A percentile compares a stretch with the other conserved stretches of the same genome.
Conservation (phyloP, 2,888 invertebrate genomes). For the Nymphalis c-album region DNA sequence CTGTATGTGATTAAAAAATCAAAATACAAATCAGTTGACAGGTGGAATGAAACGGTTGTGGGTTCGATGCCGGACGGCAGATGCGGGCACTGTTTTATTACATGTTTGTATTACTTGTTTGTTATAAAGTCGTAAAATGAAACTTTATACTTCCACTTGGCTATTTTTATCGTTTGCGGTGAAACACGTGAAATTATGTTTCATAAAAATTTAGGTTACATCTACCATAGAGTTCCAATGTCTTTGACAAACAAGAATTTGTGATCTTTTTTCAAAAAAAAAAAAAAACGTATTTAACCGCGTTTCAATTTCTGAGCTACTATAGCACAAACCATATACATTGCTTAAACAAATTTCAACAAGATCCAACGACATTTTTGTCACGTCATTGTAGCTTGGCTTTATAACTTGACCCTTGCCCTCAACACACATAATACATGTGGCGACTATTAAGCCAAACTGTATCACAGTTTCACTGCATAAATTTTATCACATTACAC, state of each 20-base stretch:
- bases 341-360: neutral
- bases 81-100: slow-evolving; percentile 48
- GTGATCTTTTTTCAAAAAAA: neutral
- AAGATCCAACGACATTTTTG: neutral
- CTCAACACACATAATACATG: neutral
- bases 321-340: neutral
- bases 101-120: slow-evolving; percentile 38
- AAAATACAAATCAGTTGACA: slow-evolving; percentile 49
- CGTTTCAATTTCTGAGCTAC: neutral
- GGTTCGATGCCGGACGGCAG: slow-evolving; percentile 49
- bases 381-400: slow-evolving; percentile 5
- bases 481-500: slow-evolving; percentile 26
- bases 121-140: slow-evolving; percentile 45
- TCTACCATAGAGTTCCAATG: neutral
- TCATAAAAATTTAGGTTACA: slow-evolving; percentile 5
- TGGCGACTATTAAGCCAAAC: neutral
- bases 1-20: slow-evolving; percentile 41
- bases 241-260: neutral
- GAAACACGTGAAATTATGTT: slow-evolving; percentile 11
- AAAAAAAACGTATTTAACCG: neutral
- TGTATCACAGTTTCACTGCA: slow-evolving; percentile 3
- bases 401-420: slow-evolving; percentile 1
- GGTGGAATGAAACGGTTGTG: slow-evolving; percentile 44
- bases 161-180: slow-evolving; percentile 27
- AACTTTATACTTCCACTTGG: slow-evolving; percentile 25